Base-by-base conservation (phyloP, 2,888 invertebrate genomes). In the Chrysolina americana region DNA sequence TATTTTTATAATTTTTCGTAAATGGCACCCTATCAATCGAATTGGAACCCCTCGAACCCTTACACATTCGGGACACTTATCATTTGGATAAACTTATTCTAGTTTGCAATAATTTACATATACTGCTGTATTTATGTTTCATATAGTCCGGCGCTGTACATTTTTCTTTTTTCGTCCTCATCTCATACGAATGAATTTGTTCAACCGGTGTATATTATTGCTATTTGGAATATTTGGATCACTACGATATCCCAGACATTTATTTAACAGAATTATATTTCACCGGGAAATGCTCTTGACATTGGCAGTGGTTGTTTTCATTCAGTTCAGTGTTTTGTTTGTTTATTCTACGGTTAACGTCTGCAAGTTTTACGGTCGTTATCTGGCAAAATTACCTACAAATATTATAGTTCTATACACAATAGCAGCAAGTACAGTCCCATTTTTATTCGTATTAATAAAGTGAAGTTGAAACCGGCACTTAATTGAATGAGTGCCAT, bases 271-370 rank as follows among this genome's bases (percentile, higher is more conserved):
- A 59, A 15, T 36, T 9, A 56, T 65, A 56, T 69, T 65, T 69
- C 48, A 23, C 53, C 50, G 64, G 56, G 68, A 75, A 72, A 62
- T 56, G 73, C 41, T 70, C 76, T 72, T 76, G 76, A 76, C 76
- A 72, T 74, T 76, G 74, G 62, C 48, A 66, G 65, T 70, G 64
- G 62, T 50, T 74, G 73, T 73, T 76, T 63, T 76, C 74, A 71
- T 69, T 73, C 74, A 68, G 71, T 76, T 76, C 74, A 76, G 71
- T 69, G 76, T 74, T 41, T 47, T 75, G 68, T 77, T 75, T 74
- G 74, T 74, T 74, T 75, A 68, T 65, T 23, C 41, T 68, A 66
- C 65, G 47, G 71, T 71, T 64, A 71, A 69, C 75, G 69, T 71
- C 62, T 75, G 75, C 65, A 53, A 75, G 63, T 36, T 59, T 59